A percentile compares a stretch with the other conserved stretches of the same genome.
Evolutionary conservation across 35 echinoderm and acorn worm species (phyloP).

Genomic region (Patiria miniata): DNA sequence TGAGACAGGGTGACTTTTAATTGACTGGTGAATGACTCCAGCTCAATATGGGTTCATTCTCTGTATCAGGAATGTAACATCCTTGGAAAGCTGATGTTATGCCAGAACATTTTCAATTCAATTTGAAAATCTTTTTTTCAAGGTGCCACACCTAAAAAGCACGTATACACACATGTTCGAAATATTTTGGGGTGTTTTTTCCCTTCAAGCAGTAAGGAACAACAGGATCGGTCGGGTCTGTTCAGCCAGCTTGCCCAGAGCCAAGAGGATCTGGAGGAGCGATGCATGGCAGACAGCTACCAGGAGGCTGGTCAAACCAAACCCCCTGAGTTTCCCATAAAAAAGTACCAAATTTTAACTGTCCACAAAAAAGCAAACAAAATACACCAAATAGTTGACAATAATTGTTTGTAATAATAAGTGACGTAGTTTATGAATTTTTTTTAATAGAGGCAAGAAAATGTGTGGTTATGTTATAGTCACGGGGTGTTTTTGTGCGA

Average conservation of each 20-base stretch:
- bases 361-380: too few relatives aligned
- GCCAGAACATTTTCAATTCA: background rate
- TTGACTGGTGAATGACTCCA: background rate
- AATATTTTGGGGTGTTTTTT: slow-evolving; percentile 15
- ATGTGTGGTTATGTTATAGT: too few relatives aligned
- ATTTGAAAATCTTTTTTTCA: too few relatives aligned
- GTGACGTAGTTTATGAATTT: too few relatives aligned
- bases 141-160: too few relatives aligned
- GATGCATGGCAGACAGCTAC: slow-evolving; percentile 81
- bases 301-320: slow-evolving; percentile 65
- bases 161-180: background rate
- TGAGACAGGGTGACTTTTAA: background rate
- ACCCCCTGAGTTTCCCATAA: too few relatives aligned
- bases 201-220: slow-evolving; percentile 1
- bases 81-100: background rate
- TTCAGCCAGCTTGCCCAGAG: slow-evolving; percentile 40
- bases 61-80: background rate
- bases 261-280: slow-evolving; percentile 54
- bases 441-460: too few relatives aligned
- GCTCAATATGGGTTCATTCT: background rate
- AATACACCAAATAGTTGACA: too few relatives aligned
- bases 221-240: slow-evolving; percentile 35
- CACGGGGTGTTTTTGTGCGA: too few relatives aligned
- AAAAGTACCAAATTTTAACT: too few relatives aligned
- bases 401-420: too few relatives aligned